phyloP scores from a whole-genome alignment of 2,888 invertebrate species.

The Synanthedon andrenaeformis region DNA sequence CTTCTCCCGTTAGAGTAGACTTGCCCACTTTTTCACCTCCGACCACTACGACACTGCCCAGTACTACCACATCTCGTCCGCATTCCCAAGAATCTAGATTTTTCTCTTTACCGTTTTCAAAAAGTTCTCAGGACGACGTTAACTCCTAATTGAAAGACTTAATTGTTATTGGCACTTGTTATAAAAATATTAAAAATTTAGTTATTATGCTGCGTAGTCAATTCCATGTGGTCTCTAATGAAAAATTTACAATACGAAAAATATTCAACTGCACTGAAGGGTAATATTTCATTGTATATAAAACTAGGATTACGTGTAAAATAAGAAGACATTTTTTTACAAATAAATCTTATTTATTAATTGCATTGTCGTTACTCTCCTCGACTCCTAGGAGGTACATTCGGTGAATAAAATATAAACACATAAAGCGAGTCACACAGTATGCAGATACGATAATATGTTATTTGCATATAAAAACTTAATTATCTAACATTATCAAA shows the following conservation, averaged over 20 bases:
- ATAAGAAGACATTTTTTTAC: slow-evolving; percentile 41
- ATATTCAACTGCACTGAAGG: too few species aligned
- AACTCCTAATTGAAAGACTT: too few species aligned
- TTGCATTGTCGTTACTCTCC: slow-evolving; percentile 14
- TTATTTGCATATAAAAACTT: too few species aligned
- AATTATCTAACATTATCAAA: too few species aligned
- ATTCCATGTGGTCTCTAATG: too few species aligned
- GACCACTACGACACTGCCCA: slow-evolving; percentile 20
- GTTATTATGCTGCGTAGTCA: too few species aligned
- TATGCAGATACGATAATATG: too few species aligned
- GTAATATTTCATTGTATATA: slow-evolving; percentile 35
- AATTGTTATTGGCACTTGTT: too few species aligned
- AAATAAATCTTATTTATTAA: slow-evolving; percentile 63
- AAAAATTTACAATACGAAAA: too few species aligned
- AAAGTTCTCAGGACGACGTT: slow-evolving; percentile 3
- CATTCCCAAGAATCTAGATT: slow-evolving; percentile 26
- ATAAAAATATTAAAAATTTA: too few species aligned
- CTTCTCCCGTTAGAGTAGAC: slow-evolving; percentile 54
- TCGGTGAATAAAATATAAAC: background rate
- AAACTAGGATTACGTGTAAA: slow-evolving; percentile 33
- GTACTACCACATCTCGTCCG: slow-evolving; percentile 17
- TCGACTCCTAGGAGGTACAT: background rate
- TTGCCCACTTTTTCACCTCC: slow-evolving; percentile 71
- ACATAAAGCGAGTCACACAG: too few species aligned
- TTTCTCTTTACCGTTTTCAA: slow-evolving; percentile 36